Percentiles rank a stretch among this genome's conserved stretches.
phyloP scores from a whole-genome alignment of 2,113 vertebrate species.

The Thunnus thynnus region DNA sequence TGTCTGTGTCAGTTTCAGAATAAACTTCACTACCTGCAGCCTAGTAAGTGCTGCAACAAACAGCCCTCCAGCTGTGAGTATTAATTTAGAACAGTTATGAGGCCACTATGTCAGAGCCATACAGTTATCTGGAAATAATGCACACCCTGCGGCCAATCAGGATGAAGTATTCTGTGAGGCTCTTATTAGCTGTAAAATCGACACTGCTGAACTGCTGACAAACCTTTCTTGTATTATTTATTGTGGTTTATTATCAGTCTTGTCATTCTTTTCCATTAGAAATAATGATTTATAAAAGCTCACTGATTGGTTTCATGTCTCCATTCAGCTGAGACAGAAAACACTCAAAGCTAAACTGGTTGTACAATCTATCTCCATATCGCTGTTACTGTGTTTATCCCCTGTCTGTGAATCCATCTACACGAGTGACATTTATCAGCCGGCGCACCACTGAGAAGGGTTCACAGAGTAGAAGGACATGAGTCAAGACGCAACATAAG shows the following conservation, averaged over 20 bases:
- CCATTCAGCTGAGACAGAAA: neutral
- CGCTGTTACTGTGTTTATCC: neutral
- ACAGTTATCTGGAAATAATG: constrained; percentile 14
- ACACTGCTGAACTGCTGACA: neutral
- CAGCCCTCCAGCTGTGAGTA: constrained; percentile 1
- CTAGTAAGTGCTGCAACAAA: neutral
- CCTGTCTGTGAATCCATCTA: neutral
- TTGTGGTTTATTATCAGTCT: neutral
- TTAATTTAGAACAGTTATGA: neutral
- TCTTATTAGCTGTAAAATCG: neutral
- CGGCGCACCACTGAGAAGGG: neutral
- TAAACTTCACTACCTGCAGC: no score
- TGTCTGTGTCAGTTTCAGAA: no score
- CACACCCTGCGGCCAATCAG: neutral
- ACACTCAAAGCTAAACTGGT: neutral
- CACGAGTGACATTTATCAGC: constrained; percentile 35
- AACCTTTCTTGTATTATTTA: constrained; percentile 4
- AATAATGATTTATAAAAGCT: neutral
- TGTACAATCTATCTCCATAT: neutral
- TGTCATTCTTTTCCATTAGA: neutral
- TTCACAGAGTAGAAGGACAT: neutral
- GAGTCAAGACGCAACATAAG: neutral
- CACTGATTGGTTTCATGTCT: neutral
- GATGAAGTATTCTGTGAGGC: neutral
- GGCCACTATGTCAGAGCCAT: constrained; percentile 6